Percentiles rank a stretch among this genome's conserved stretches.
Evolutionary conservation across 2,888 invertebrate genomes (phyloP).

Genomic region (Cyrtodaria siliqua): DNA sequence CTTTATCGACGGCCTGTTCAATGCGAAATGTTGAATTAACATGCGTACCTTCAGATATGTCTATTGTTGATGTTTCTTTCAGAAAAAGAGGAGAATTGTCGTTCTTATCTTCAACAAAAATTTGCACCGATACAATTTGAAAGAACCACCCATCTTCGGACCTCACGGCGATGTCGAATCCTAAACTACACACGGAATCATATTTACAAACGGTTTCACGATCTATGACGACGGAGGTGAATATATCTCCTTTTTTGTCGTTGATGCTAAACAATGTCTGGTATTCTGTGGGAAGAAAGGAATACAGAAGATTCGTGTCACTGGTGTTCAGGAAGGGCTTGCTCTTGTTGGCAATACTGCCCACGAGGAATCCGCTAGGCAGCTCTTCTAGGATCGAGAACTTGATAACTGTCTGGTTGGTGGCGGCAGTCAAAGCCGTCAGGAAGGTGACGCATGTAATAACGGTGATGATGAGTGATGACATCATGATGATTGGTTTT

Average conservation of each 20-base stretch:
- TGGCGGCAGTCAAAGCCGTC: slow-evolving; percentile 1
- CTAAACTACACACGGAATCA: slow-evolving; percentile 59
- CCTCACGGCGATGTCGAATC: slow-evolving; percentile 67
- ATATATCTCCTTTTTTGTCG: slow-evolving; percentile 56
- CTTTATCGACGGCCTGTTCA: slow-evolving; percentile 72
- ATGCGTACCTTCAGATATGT: slow-evolving; percentile 70
- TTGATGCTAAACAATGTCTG: slow-evolving; percentile 59
- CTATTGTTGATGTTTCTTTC: slow-evolving; percentile 46
- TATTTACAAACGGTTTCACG: slow-evolving; percentile 68
- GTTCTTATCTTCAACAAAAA: slow-evolving; percentile 72
- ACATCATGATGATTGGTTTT: slow-evolving; percentile 24
- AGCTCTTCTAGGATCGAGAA: slow-evolving; percentile 64
- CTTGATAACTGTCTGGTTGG: slow-evolving; percentile 16
- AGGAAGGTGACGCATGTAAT: slow-evolving; percentile 15
- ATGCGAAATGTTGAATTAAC: slow-evolving; percentile 61
- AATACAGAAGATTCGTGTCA: slow-evolving; percentile 40
- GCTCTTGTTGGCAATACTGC: slow-evolving; percentile 61
- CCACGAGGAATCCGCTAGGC: slow-evolving; percentile 48
- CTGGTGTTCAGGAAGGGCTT: slow-evolving; percentile 24
- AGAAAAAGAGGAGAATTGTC: slow-evolving; percentile 76
- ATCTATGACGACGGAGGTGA: slow-evolving; percentile 68
- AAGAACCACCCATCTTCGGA: slow-evolving; percentile 40
- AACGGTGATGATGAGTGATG: slow-evolving; percentile 13
- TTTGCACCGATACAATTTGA: slow-evolving; percentile 59
- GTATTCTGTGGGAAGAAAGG: slow-evolving; percentile 48